Evolutionary conservation across 2,888 invertebrate genomes (phyloP), one percentile per base, ranked within the genome.

Genomic region (Dynastes grantii): DNA sequence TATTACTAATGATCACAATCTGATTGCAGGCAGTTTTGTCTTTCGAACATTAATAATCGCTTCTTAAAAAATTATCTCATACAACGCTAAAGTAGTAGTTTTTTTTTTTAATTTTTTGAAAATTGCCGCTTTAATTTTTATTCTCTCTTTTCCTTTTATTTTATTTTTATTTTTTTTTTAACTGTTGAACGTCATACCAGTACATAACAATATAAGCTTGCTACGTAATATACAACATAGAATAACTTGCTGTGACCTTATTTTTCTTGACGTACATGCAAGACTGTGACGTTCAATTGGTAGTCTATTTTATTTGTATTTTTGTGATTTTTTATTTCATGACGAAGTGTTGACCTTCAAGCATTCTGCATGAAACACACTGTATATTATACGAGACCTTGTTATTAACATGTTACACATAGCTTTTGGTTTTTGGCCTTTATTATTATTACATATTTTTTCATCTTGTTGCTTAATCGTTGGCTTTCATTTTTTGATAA

Each of bases 281-380:
- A 29, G 27, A 51, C 49, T 75, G 61, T 75, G 73, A 75, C 73
- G 73, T 75, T 75, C 73, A 75, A 45, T 61, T 75, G 61, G 73
- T 75, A 75, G 73, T 75, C 45, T 75, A 45, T 75, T 61, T 71
- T 37, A 37, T 37, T 75, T 75, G 40, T 22, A 51, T 76, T 77
- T 77, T 67, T 77, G 58, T 22, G 32, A 77, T 58, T 77, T 68
- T 55, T 63, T 11, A 68, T 68, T 78, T 64, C 67, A 78, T 65
- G 68, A 75, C 76, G 53, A 78, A 63, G 75, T 64, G 68, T 79
- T 86, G 87, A 87, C 87, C 87, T 88, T 88, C 89, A 89, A 89
- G 88, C 88, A 89, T 89, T 89, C 89, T 89, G 89, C 89, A 89
- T 89, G 88, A 84, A 45, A 83, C 82, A 83, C 83, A 83, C 83